Evolutionary conservation across 2,888 invertebrate species (phyloP), one percentile per base, ranked within the genome.

Genomic region (Oxycera nigricornis): DNA sequence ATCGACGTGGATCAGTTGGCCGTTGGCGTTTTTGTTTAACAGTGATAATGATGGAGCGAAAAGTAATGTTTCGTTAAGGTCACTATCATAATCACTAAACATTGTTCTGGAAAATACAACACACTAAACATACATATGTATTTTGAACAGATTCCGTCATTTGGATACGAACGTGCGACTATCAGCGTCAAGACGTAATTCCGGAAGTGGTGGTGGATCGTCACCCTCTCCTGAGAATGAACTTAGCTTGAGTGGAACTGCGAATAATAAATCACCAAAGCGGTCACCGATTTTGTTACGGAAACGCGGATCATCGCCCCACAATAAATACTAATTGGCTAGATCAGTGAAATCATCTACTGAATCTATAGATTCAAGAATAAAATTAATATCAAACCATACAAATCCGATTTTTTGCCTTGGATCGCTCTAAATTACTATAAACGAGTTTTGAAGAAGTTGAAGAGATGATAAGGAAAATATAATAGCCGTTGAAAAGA

Each of bases 1-100:
- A 52, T 82, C 81, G 20, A 93, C 95, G 0, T 96, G 95, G 95
- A 95, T 96, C 81, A 95, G 95, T 83, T 95, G 95, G 95, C 96
- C 96, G 2, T 86, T 96, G 75, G 95, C 94, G 7, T 94, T 95
- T 83, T 89, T 96, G 80, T 93, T 95, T 85, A 94, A 94, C 83
- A 92, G 92, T 79, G 91, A 91, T 73, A 90, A 92, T 78, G 90
- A 90, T 76, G 88, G 90, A 41, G 84, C 87, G 50, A 85, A 87
- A 20, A 92, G 90, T 81, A 92, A 94, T 84, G 88, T 94, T 74
- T 92, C 93, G 4, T 88, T 95, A 78, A 91, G 95, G 94, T 94
- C 86, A 83, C 82, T 78, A 65, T 2, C n/a, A 57, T 57, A 22
- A 24, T 24, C 50, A 57, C 72, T 50, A 67, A 14, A 73, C 39